Percentiles rank a stretch among this genome's conserved stretches.
phyloP scores from a whole-genome alignment of 2,888 invertebrate genomes.

The Harpagoxenus sublaevis region DNA sequence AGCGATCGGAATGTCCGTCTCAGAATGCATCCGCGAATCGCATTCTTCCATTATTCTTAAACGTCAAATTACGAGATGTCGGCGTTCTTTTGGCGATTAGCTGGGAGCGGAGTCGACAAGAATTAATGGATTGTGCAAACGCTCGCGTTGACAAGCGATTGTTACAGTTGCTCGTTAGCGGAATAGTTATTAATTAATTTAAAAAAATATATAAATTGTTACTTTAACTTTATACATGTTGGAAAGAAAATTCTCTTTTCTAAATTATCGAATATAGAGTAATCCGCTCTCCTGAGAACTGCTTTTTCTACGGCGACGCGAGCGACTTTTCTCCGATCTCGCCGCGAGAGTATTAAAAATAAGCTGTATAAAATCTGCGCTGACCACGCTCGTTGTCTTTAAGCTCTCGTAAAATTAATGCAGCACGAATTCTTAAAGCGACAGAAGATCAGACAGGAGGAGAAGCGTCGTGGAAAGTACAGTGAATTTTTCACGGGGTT shows the following conservation, averaged over 20 bases:
- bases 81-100: background rate
- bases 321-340: background rate
- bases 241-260: background rate
- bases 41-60: constrained; percentile 40
- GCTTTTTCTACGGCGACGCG: background rate
- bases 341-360: background rate
- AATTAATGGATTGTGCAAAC: background rate
- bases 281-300: background rate
- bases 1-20: constrained; percentile 53
- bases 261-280: background rate
- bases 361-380: background rate
- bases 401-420: constrained; percentile 10
- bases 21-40: constrained; percentile 27
- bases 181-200: background rate
- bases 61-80: constrained; percentile 29
- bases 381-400: background rate
- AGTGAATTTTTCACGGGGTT: constrained; percentile 8
- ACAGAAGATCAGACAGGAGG: background rate
- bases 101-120: background rate
- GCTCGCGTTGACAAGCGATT: background rate
- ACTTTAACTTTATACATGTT: background rate
- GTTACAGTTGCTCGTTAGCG: background rate
- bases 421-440: background rate
- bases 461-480: background rate
- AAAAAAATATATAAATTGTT: background rate